A percentile compares a stretch with the other conserved stretches of the same genome.
phyloP scores from a whole-genome alignment of 2,888 invertebrate species.

The Stomorhina lunata region DNA sequence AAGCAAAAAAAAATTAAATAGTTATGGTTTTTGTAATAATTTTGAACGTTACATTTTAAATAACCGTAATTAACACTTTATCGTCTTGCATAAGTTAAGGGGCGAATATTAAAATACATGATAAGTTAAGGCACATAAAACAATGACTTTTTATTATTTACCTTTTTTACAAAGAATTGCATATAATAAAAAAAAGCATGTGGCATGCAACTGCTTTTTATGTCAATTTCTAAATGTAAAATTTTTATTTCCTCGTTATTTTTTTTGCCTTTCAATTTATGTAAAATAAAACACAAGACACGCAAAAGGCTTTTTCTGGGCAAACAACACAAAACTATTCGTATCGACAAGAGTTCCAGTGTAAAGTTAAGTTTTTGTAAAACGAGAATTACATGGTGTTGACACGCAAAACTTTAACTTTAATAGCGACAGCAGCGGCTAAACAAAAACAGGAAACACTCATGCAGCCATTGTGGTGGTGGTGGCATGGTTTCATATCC shows the following conservation, averaged over 20 bases:
- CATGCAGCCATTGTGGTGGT: no score
- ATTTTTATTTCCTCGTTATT: neutral
- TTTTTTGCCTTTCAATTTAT: neutral
- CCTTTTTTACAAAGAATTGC: neutral
- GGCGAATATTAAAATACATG: conserved; percentile 3
- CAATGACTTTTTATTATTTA: conserved; percentile 19
- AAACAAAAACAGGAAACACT: conserved; percentile 33
- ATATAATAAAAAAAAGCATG: no score
- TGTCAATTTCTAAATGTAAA: neutral
- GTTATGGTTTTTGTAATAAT: neutral
- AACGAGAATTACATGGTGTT: conserved; percentile 50
- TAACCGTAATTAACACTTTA: conserved; percentile 61
- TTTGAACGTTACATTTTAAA: conserved; percentile 2
- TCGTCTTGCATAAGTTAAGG: conserved; percentile 51
- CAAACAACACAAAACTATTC: conserved; percentile 2
- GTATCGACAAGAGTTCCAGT: neutral
- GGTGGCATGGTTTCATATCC: conserved; percentile 12
- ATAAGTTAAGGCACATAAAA: neutral
- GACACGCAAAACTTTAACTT: conserved; percentile 57
- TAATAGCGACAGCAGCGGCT: no score
- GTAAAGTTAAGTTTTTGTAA: conserved; percentile 16
- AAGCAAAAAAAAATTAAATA: neutral
- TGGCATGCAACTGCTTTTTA: conserved; percentile 38
- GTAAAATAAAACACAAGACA: conserved; percentile 21
- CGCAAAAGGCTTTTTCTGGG: neutral